A percentile compares a stretch with the other conserved stretches of the same genome.
These are phyloP conservation scores for Rhinella marina DNA, from an alignment of 2,797 vertebrate species.

Conservation along the genomic window DNA sequence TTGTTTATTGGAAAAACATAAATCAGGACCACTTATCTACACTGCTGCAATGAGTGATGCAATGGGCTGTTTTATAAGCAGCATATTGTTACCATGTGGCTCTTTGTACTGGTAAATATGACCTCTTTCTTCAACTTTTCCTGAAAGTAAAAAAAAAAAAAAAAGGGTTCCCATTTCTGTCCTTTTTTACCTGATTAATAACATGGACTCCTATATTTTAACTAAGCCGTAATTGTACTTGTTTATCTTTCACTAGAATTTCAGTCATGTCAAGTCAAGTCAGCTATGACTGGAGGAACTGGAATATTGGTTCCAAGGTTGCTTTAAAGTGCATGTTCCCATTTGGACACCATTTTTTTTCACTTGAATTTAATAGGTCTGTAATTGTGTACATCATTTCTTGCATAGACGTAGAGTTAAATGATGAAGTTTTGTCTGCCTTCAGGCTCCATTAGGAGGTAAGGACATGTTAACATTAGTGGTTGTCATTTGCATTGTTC, in stretches of 20 bases:
- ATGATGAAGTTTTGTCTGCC: no score
- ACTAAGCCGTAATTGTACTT: background rate
- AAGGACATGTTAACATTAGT: no score
- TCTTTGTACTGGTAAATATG: background rate
- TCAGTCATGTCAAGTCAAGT: no score
- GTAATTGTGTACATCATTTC: no score
- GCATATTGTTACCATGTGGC: constrained; percentile 23
- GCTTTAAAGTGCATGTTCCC: background rate
- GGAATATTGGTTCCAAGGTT: background rate
- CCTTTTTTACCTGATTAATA: background rate
- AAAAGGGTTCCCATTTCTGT: background rate
- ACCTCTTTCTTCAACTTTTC: background rate
- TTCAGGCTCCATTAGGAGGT: no score
- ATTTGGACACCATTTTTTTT: background rate
- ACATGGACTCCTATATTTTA: background rate
- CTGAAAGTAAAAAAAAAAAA: background rate
- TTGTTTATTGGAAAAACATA: constrained; percentile 28
- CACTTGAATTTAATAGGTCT: no score
- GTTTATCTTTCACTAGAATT: background rate
- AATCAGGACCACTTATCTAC: constrained; percentile 17
- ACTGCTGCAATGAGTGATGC: background rate
- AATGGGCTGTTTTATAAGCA: constrained; percentile 23
- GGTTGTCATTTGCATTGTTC: no score
- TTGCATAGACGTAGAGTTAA: no score
- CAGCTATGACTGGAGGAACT: background rate